phyloP scores from a whole-genome alignment of 2,888 invertebrate species.

The Eudemis profundana region DNA sequence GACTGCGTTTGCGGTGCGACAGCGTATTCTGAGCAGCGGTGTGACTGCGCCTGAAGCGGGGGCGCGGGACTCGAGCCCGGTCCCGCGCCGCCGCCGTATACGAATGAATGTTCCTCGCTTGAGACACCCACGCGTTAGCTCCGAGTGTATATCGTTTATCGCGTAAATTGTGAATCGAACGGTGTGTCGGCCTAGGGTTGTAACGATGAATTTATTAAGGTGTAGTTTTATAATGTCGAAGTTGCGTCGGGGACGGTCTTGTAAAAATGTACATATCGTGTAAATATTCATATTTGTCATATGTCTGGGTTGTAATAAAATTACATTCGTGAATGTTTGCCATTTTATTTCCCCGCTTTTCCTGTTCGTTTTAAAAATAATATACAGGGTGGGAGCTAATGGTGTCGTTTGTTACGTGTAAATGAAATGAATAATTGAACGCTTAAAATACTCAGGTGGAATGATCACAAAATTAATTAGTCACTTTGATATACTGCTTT shows the following conservation, averaged over 20 bases:
- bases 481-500: neutral
- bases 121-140: slow-evolving; percentile 23
- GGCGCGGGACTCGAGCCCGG: slow-evolving; percentile 68
- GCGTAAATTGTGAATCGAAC: slow-evolving; percentile 50
- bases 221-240: slow-evolving; percentile 75
- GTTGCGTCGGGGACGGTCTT: slow-evolving; percentile 64
- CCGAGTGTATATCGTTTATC: slow-evolving; percentile 24
- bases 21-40: too few relatives aligned
- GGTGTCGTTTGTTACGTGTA: neutral
- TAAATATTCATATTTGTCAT: slow-evolving; percentile 79
- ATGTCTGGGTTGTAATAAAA: slow-evolving; percentile 77
- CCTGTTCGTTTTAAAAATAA: neutral
- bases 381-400: slow-evolving; percentile 1
- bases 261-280: slow-evolving; percentile 84
- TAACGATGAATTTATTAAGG: slow-evolving; percentile 81
- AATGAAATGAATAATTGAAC: too few relatives aligned
- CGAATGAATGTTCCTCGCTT: slow-evolving; percentile 37
- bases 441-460: neutral
- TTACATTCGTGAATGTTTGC: slow-evolving; percentile 64
- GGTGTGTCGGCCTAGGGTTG: slow-evolving; percentile 71
- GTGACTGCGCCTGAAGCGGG: slow-evolving; percentile 46
- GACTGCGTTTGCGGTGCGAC: too few relatives aligned
- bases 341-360: slow-evolving; percentile 39
- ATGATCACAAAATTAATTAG: neutral
- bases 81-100: slow-evolving; percentile 55